A percentile compares a stretch with the other conserved stretches of the same genome.
Evolutionary conservation across 2,797 vertebrate species (phyloP).

Genomic region (Oreochromis grahami): DNA sequence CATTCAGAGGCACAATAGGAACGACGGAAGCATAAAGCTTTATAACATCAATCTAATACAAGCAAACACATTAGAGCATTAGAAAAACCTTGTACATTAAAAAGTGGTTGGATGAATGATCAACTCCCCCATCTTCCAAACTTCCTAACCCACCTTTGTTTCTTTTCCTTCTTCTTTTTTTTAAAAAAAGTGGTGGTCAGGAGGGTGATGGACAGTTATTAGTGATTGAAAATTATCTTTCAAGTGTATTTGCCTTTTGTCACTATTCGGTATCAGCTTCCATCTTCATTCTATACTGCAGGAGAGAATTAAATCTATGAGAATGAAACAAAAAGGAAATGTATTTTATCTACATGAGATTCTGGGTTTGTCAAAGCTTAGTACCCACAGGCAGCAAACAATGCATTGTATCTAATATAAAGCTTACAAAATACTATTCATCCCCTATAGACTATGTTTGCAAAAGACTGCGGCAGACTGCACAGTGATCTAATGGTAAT

Average conservation of each 20-base stretch:
- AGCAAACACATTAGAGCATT: neutral
- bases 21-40: neutral
- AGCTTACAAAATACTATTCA: conserved; percentile 10
- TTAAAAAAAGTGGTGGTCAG: neutral
- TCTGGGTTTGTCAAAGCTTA: neutral
- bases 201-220: neutral
- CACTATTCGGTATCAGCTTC: neutral
- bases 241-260: neutral
- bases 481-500: conserved; percentile 37
- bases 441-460: conserved; percentile 24
- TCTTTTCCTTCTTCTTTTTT: rapidly evolving
- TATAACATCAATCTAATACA: neutral
- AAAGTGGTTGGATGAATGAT: neutral
- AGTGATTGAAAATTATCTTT: neutral
- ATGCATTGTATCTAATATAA: conserved; percentile 6
- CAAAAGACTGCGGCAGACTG: neutral
- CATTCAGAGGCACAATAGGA: neutral
- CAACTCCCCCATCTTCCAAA: neutral
- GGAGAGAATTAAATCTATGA: neutral
- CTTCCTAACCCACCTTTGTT: neutral
- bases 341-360: neutral
- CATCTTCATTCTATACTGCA: neutral
- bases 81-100: neutral
- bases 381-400: neutral
- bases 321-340: neutral